These are phyloP conservation scores for Dinocampus coccinellae DNA, from an alignment of 2,888 invertebrate genomes.

Conservation along the genomic window DNA sequence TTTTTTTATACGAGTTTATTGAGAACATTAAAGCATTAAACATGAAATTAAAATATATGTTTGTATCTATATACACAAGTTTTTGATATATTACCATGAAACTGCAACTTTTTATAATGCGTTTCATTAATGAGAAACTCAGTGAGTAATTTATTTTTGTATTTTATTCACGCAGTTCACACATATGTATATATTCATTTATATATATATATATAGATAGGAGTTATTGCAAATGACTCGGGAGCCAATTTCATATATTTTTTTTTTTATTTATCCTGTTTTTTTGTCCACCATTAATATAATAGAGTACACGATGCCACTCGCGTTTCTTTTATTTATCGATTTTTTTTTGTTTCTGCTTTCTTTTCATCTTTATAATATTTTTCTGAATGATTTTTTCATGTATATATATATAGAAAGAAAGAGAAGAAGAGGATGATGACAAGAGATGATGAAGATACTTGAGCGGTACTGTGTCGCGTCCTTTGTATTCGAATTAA, in stretches of 20 bases:
- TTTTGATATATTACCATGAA: constrained; percentile 47
- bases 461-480: not conserved
- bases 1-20: constrained; percentile 34
- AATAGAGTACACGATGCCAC: not conserved
- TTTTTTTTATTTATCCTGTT: not conserved
- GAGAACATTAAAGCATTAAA: constrained; percentile 32
- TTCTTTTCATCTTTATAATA: not conserved
- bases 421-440: not conserved
- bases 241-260: constrained; percentile 43
- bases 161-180: not conserved
- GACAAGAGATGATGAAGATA: no score
- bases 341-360: no score
- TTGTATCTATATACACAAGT: no score
- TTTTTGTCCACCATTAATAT: not conserved
- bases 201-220: not conserved
- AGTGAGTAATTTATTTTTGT: constrained; percentile 3
- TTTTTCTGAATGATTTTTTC: not conserved
- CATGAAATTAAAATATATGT: constrained; percentile 31
- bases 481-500: constrained; percentile 7
- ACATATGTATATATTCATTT: not conserved
- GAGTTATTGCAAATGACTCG: constrained; percentile 42
- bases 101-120: constrained; percentile 46
- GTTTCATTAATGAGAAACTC: constrained; percentile 47
- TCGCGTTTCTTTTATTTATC: not conserved
- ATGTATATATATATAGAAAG: not conserved